phyloP scores from a whole-genome alignment of 1,140 invertebrate genomes.

The Maconellicoccus hirsutus region DNA sequence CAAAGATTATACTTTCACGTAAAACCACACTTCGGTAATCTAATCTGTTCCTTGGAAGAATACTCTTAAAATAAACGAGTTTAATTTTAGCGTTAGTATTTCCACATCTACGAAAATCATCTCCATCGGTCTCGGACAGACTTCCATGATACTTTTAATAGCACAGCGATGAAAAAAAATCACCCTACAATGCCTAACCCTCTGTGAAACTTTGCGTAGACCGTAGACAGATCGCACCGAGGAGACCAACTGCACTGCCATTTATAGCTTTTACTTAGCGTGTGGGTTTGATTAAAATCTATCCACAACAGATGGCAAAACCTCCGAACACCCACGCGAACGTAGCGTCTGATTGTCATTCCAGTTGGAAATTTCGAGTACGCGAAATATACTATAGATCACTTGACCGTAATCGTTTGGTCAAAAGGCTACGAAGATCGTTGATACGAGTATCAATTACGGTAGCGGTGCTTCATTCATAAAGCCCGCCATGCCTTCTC shows the following conservation, averaged over 20 bases:
- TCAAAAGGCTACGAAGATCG: too few relatives aligned
- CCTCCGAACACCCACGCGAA: neutral
- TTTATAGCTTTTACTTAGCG: neutral
- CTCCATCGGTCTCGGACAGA: neutral
- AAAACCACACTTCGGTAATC: neutral
- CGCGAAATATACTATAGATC: too few relatives aligned
- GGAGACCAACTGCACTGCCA: neutral
- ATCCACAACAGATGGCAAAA: slow-evolving; percentile 2
- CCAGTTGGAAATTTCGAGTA: too few relatives aligned
- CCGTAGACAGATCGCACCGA: neutral
- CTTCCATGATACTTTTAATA: neutral
- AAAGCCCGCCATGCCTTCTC: too few relatives aligned
- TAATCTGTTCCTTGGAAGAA: too few relatives aligned
- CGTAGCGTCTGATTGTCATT: neutral
- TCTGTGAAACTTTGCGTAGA: neutral
- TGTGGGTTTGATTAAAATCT: neutral
- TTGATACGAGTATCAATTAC: too few relatives aligned
- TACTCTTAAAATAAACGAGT: too few relatives aligned
- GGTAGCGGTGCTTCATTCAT: too few relatives aligned
- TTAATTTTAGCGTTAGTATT: too few relatives aligned
- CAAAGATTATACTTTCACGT: neutral
- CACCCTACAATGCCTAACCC: neutral
- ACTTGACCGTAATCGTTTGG: too few relatives aligned
- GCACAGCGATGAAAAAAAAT: too few relatives aligned
- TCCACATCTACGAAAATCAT: neutral